phyloP scores from a whole-genome alignment of 2,888 invertebrate genomes.

The Eupeodes latifasciatus region DNA sequence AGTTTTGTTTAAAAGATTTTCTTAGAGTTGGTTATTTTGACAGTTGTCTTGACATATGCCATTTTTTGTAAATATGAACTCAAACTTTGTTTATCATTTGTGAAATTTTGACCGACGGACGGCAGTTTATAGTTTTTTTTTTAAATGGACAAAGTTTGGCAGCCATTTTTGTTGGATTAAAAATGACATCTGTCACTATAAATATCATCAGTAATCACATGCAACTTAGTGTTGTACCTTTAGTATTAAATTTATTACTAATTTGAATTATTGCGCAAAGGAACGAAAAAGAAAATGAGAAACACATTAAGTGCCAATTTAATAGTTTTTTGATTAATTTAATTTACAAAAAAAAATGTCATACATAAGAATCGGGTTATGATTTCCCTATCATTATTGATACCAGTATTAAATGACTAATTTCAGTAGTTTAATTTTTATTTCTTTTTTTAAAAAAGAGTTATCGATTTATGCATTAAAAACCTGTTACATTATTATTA shows the following conservation, averaged over 20 bases:
- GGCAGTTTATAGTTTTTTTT: too few species aligned
- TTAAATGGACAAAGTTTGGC: too few species aligned
- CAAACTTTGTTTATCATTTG: too few species aligned
- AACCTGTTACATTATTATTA: not conserved
- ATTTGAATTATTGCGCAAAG: not conserved
- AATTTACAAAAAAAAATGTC: constrained; percentile 30
- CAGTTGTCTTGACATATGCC: too few species aligned
- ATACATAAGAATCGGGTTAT: constrained; percentile 3
- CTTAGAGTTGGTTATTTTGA: too few species aligned
- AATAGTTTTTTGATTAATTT: constrained; percentile 59
- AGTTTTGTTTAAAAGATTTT: too few species aligned
- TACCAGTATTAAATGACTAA: not conserved
- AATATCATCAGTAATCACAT: not conserved
- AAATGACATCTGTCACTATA: not conserved
- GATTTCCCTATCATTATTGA: constrained; percentile 37
- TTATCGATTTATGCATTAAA: not conserved
- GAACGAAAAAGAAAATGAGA: not conserved
- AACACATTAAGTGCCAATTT: constrained; percentile 28
- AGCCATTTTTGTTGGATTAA: too few species aligned
- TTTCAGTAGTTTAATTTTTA: not conserved
- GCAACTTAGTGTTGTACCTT: not conserved
- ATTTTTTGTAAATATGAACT: too few species aligned
- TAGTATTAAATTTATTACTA: not conserved
- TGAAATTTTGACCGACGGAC: too few species aligned
- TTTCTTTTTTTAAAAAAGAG: not conserved